Conservation (phyloP, 2,888 invertebrate species). For the Cerastoderma edule region DNA sequence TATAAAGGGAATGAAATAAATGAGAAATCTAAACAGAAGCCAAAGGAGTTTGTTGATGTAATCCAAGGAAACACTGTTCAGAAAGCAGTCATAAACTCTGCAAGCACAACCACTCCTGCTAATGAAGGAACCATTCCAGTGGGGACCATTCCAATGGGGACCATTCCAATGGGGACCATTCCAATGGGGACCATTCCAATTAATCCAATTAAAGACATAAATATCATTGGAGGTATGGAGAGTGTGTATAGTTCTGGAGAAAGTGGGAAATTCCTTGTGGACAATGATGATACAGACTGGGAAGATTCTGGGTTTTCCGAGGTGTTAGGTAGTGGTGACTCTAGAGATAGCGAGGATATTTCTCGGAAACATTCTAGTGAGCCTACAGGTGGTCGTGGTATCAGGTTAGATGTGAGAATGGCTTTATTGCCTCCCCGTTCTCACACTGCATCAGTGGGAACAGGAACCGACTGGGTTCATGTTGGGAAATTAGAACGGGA, state of each 20-base stretch:
- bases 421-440: not conserved
- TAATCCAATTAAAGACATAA: constrained; percentile 26
- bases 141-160: no score
- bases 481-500: constrained; percentile 37
- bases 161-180: no score
- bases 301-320: constrained; percentile 47
- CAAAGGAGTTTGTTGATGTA: not conserved
- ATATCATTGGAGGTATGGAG: constrained; percentile 49
- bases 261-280: constrained; percentile 7
- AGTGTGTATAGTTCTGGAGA: constrained; percentile 33
- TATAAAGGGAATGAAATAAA: constrained; percentile 37
- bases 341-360: not conserved
- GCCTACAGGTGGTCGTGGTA: not conserved
- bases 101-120: constrained; percentile 2
- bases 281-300: constrained; percentile 51
- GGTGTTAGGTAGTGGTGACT: constrained; percentile 32
- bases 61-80: constrained; percentile 45
- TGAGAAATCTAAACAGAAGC: constrained; percentile 27
- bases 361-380: not conserved
- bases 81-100: constrained; percentile 5
- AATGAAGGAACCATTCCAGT: no score
- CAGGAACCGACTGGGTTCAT: constrained; percentile 9
- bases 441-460: not conserved
- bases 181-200: constrained; percentile 3
- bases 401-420: not conserved